Evolutionary conservation across 2,797 vertebrate species (phyloP), one percentile per base, ranked within the genome.

Genomic region (Schizopygopsis malacanthus): DNA sequence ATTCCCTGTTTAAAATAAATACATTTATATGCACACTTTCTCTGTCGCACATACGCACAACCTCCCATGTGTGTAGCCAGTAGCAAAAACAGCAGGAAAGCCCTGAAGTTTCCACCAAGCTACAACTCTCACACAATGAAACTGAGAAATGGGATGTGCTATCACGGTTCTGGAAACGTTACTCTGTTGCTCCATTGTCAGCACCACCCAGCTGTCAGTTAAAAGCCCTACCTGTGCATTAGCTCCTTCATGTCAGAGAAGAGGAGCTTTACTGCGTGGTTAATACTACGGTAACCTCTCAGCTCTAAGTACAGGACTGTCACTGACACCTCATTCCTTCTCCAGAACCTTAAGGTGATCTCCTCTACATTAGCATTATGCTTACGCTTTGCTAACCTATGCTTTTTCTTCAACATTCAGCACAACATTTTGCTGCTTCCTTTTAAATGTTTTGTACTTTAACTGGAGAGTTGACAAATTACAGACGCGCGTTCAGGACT

Each of bases 1-100:
- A 78, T 77, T 84, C 73, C 47, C 73, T 83, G 77, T 84, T 52
- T 78, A 56, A 69, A 84, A 78, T 45, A 78, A 37, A 76, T 52
- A 80, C 52, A 54, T 61, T 73, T 63, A 54, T 41, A 67, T 3
- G 20, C 43, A 37, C 10, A 28, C 56, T 33, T 25, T 72, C 28
- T 73, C 70, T 65, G 56, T 81, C 50, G 4, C 22, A 67, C 43
- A 87, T 28, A 79, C 6, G 0, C 43, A 25, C 76, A 84, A 22
- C 50, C 28, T 52, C 47, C 25, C 59, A 71, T 54, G 43, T 76
- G 85, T 85, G 80, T 73, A 79, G 70, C 76, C 59, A 71, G 63
- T 71, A 83, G 73, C 80, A 54, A 56, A 67, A 81, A 37, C 78
- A 88, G 56, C 73, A 78, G 87, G 82, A 87, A 77, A 69, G 76